Percentiles rank a stretch among this genome's conserved stretches.
Conservation (phyloP, 2,797 vertebrate species). For the Macroramphosus scolopax region DNA sequence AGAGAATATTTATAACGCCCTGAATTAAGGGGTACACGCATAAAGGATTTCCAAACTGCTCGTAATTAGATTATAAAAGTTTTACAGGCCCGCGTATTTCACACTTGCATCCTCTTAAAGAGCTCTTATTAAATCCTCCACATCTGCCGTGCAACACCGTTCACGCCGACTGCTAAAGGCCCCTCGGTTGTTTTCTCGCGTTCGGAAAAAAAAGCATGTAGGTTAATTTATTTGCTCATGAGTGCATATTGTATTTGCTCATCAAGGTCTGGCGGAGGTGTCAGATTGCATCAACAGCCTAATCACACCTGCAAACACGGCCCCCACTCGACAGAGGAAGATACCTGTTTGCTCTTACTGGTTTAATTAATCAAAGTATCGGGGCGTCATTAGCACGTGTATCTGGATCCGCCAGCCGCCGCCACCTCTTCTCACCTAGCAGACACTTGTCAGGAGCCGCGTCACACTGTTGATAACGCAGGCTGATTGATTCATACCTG, state of each 20-base stretch:
- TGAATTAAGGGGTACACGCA: constrained; percentile 32
- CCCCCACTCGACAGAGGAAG: too few species aligned
- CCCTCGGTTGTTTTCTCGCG: too few species aligned
- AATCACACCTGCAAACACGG: constrained; percentile 27
- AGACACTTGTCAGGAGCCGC: too few species aligned
- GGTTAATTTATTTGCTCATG: constrained; percentile 18
- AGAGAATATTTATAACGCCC: too few species aligned
- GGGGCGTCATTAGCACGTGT: constrained; percentile 35
- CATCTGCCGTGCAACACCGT: background rate
- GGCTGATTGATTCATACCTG: constrained; percentile 34
- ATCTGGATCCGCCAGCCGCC: constrained; percentile 13
- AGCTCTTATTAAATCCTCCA: constrained; percentile 28
- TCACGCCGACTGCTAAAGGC: too few species aligned
- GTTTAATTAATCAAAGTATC: constrained; percentile 44
- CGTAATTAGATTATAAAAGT: constrained; percentile 60
- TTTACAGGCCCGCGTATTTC: constrained; percentile 48
- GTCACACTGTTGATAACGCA: constrained; percentile 29
- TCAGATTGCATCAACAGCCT: constrained; percentile 32
- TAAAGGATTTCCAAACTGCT: constrained; percentile 41
- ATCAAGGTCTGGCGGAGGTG: too few species aligned
- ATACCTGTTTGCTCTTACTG: constrained; percentile 12
- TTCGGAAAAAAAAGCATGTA: too few species aligned
- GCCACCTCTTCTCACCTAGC: too few species aligned
- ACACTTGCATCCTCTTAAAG: constrained; percentile 22
- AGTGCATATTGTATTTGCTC: background rate